Evolutionary conservation across 2,113 vertebrate genomes (phyloP), one percentile per base, ranked within the genome.

Genomic region (Apteryx owenii): DNA sequence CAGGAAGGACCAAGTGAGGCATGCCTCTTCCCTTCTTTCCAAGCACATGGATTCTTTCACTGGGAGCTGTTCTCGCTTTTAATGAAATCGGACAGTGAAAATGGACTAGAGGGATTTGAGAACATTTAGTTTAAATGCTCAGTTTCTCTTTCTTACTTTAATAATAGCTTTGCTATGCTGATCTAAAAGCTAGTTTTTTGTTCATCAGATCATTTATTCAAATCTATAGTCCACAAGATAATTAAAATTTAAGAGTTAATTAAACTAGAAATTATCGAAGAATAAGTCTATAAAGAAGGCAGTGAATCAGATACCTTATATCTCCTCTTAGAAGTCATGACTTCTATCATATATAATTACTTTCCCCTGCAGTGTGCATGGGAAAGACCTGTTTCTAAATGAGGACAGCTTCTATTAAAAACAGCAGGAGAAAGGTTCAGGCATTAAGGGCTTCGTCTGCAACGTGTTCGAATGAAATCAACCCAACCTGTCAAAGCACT

Each of bases 221-320:
- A 77, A 93, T 69, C 78, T 85, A 48, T n/a, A 94, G 64, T 85
- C 71, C 21, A 73, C 42, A 81, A 10, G 64, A 92, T 79, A 96
- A 95, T 97, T 96, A 92, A 95, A 92, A 82, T 92, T 77, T 94
- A 94, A 93, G 77, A 91, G 81, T 69, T 90, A 91, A 95, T 95
- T 95, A 95, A 94, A 81, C 23, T 36, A 77, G 42, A 46, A 93
- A 78, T 88, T 31, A 90, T 88, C 79, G 89, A 89, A 97, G 68
- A 53, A 54, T 53, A 90, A 69, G 66, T 44, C 58, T 85, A 42
- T 85, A 88, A 95, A 78, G 84, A 90, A 82, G 44, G 16, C 28
- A 85, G 46, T 62, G 88, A 92, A 85, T 90, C 64, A 69, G 69
- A 78, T 81, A 88, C 66, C 7, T 93, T 87, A 5, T 88, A 92